Base-by-base conservation (phyloP, 1,140 invertebrate genomes). In the Cyphomyrmex costatus region DNA sequence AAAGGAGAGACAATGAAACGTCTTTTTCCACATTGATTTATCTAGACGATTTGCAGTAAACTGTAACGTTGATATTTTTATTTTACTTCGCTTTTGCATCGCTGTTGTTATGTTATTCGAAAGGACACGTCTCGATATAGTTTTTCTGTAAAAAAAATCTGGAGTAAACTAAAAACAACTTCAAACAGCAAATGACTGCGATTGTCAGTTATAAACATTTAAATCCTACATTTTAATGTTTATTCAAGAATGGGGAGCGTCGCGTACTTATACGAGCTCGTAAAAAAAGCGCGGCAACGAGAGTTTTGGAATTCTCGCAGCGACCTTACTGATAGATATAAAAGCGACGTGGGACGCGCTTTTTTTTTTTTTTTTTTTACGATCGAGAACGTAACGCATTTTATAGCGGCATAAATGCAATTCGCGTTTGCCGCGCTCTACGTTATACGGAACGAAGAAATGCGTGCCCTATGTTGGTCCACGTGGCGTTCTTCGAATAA, bases 401-500 rank as follows among this genome's bases (percentile, higher is more conserved):
- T 80, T 80, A 80, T 21, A 36, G 78, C 30, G 33, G 16, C 63
- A 27, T 70, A 70, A 80, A 80, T 80, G 30, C 61, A 79, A 79
- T 68, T 63, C 36, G 36, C n/a, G 76, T 30, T 33, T 51, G 42
- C 14, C n/a, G 14, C 10, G n/a, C 19, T 30, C 19, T 33, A 24
- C n/a, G n/a, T 76, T 60, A 56, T 19, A 60, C n/a, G 33, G 8
- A n/a, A 8, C 42, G 42, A 33, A 53, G 24, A 58, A 36, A 76
- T 6, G 27, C 3, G 58, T 0, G 58, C 58, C 60, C n/a, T n/a
- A n/a, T 27, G 36, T 78, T 21, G 30, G 14, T 49, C 42, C 21
- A n/a, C 27, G 8, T 27, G 12, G 0, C 42, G n/a, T 78, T 60
- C 53, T 42, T 76, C 16, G 51, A 65, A 42, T 65, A 63, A 78